phyloP scores from a whole-genome alignment of 2,888 invertebrate species.

The Drosophila pseudotakahashii region DNA sequence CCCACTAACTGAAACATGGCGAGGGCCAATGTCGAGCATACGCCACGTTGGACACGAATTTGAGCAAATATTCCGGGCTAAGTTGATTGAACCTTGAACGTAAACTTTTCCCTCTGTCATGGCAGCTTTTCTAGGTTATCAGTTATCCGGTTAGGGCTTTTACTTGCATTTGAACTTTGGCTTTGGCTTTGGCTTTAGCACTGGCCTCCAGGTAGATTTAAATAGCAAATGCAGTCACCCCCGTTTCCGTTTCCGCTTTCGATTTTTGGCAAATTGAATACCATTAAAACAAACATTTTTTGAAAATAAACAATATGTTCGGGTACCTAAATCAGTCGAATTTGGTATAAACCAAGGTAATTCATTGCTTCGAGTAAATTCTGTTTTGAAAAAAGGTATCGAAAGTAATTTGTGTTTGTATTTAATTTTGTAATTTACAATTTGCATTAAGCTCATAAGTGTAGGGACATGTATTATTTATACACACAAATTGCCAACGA shows the following conservation, averaged over 20 bases:
- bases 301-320: neutral
- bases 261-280: neutral
- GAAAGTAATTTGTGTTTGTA: neutral
- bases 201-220: conserved; percentile 15
- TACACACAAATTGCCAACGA: too few relatives aligned
- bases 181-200: conserved; percentile 26
- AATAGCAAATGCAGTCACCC: neutral
- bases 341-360: neutral
- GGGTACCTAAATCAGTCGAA: neutral
- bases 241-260: neutral
- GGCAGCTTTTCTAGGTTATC: conserved; percentile 37
- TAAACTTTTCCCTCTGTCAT: conserved; percentile 15
- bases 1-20: conserved; percentile 21
- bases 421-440: too few relatives aligned
- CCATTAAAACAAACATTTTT: neutral
- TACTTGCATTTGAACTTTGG: conserved; percentile 32
- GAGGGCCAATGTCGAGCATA: conserved; percentile 53
- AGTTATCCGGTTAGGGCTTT: conserved; percentile 23
- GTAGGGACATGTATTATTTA: too few relatives aligned
- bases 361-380: neutral
- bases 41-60: conserved; percentile 41
- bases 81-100: conserved; percentile 46
- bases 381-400: neutral
- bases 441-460: too few relatives aligned
- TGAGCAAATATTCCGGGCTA: conserved; percentile 18